Evolutionary conservation across 1,140 invertebrate genomes (phyloP).

Genomic region (Phthorimaea operculella): DNA sequence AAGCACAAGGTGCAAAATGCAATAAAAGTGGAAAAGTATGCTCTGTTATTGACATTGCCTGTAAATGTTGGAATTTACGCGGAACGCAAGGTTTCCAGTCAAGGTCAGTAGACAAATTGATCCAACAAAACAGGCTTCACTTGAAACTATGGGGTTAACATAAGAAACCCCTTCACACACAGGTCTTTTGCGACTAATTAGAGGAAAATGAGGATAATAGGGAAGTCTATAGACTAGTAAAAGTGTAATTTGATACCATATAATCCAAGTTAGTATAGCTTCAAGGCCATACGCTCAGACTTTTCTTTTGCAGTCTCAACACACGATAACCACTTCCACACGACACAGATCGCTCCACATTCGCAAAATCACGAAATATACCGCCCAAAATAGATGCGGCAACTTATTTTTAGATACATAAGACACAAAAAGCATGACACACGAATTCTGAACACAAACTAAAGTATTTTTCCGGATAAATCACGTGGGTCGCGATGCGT

Average conservation of each 20-base stretch:
- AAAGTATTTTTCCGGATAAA: conserved; percentile 26
- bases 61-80: not conserved
- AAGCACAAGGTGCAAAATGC: no score
- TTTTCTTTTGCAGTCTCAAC: conserved; percentile 24
- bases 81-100: not conserved
- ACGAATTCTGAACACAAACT: conserved; percentile 28
- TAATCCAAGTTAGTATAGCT: conserved; percentile 21
- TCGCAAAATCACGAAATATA: conserved; percentile 58
- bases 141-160: no score
- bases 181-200: no score
- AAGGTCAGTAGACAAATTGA: not conserved
- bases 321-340: conserved; percentile 47
- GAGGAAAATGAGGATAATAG: not conserved
- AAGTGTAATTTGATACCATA: conserved; percentile 27
- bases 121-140: not conserved
- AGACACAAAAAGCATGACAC: conserved; percentile 41
- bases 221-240: conserved; percentile 1
- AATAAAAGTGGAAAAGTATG: no score
- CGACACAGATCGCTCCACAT: conserved; percentile 41
- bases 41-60: no score
- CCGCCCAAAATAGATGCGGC: conserved; percentile 48
- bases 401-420: conserved; percentile 54
- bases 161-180: no score
- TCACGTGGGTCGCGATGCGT: conserved; percentile 33
- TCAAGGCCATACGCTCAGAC: conserved; percentile 38